Evolutionary conservation across 2,888 invertebrate genomes (phyloP).

Genomic region (Thyatira batis): DNA sequence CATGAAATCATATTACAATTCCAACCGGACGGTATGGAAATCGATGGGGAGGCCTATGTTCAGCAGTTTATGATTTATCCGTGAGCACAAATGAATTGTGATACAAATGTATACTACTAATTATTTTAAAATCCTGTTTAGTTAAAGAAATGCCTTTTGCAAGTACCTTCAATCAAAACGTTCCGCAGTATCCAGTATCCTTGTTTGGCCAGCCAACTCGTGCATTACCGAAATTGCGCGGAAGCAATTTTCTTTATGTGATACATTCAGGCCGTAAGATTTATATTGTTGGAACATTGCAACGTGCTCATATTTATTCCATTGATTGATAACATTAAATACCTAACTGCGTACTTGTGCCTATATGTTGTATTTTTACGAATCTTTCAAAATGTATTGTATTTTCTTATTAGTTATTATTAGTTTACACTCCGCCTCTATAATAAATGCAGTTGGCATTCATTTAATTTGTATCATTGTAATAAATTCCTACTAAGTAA

Average conservation of each 20-base stretch:
- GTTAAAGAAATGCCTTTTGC: constrained; percentile 13
- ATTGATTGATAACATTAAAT: constrained; percentile 28
- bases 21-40: too few species aligned
- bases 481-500: background rate
- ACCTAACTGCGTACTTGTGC: too few species aligned
- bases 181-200: constrained; percentile 42
- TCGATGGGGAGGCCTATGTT: too few species aligned
- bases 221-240: constrained; percentile 77
- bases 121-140: too few species aligned
- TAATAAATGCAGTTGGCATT: constrained; percentile 10
- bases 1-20: too few species aligned
- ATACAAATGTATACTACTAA: too few species aligned
- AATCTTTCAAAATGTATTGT: background rate
- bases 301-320: constrained; percentile 49
- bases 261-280: constrained; percentile 53
- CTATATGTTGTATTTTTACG: too few species aligned
- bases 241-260: constrained; percentile 73
- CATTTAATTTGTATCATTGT: background rate
- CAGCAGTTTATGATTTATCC: too few species aligned
- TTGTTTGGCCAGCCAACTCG: constrained; percentile 63
- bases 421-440: constrained; percentile 11
- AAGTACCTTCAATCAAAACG: constrained; percentile 63
- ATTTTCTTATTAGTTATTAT: background rate
- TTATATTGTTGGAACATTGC: constrained; percentile 53
- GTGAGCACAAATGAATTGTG: too few species aligned